phyloP scores from a whole-genome alignment of 2,888 invertebrate genomes.

The Noctua comes region DNA sequence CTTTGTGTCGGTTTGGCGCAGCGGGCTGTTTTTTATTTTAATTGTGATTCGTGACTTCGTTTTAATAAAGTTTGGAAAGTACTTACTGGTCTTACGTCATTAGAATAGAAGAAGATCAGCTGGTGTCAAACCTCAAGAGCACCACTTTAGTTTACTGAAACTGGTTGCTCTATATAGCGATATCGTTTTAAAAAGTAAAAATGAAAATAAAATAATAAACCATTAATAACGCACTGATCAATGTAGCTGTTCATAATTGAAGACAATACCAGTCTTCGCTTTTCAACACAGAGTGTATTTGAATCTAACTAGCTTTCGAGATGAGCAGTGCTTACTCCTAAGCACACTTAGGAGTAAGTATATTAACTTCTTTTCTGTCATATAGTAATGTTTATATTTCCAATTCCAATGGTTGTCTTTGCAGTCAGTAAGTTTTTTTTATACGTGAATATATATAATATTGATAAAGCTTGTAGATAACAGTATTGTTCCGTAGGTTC shows the following conservation, averaged over 20 bases:
- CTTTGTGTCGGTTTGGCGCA: constrained; percentile 52
- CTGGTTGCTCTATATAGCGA: neutral
- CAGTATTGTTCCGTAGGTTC: constrained; percentile 1
- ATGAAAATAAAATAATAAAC: neutral
- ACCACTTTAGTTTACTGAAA: neutral
- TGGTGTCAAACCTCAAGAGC: neutral
- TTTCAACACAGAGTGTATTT: neutral
- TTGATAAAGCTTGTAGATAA: neutral
- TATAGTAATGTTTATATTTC: neutral
- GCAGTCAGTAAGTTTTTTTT: neutral
- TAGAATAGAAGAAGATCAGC: too few relatives aligned
- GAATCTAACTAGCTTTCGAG: too few relatives aligned
- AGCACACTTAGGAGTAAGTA: too few relatives aligned
- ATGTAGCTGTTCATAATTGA: neutral
- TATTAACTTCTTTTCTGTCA: too few relatives aligned
- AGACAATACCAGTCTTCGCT: neutral
- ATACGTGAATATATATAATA: neutral
- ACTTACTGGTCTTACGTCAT: constrained; percentile 14
- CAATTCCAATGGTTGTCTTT: neutral
- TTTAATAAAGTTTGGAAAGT: constrained; percentile 52
- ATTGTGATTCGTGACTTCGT: constrained; percentile 62
- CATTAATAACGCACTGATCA: too few relatives aligned
- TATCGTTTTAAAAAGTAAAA: too few relatives aligned
- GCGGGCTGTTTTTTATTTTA: constrained; percentile 62
- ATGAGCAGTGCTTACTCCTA: too few relatives aligned